These are phyloP conservation scores for Strix aluco DNA, from an alignment of 2,113 vertebrate genomes.

Conservation along the genomic window DNA sequence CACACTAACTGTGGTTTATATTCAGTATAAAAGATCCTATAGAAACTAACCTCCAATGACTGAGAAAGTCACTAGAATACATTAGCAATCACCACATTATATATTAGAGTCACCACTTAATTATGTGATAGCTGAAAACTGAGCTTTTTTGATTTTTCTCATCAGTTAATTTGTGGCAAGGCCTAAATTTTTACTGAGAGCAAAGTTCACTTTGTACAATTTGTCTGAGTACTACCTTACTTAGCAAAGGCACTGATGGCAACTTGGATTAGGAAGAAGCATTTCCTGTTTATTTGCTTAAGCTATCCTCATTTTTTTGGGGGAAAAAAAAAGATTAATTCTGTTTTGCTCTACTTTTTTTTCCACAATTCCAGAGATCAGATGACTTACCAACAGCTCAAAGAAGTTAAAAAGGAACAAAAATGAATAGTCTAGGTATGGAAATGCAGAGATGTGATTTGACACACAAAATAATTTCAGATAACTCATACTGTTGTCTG, in stretches of 20 bases:
- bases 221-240: not conserved
- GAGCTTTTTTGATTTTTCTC: not conserved
- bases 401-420: not conserved
- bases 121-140: not conserved
- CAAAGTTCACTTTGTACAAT: not conserved
- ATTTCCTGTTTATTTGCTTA: slow-evolving; percentile 53
- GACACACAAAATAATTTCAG: not conserved
- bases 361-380: not conserved
- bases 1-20: not conserved
- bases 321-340: not conserved
- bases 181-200: not conserved
- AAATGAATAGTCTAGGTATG: not conserved
- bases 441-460: not conserved
- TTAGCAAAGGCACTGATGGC: slow-evolving; percentile 4
- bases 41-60: not conserved
- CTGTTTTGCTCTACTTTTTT: not conserved
- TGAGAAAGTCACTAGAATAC: not conserved
- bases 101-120: not conserved
- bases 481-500: not conserved
- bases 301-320: not conserved
- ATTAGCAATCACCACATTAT: not conserved
- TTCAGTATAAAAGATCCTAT: not conserved
- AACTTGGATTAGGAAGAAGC: not conserved
- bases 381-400: not conserved
- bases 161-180: not conserved